Percentiles rank a stretch among this genome's conserved stretches.
phyloP scores from a whole-genome alignment of 2,797 vertebrate genomes.

The Tadarida brasiliensis region DNA sequence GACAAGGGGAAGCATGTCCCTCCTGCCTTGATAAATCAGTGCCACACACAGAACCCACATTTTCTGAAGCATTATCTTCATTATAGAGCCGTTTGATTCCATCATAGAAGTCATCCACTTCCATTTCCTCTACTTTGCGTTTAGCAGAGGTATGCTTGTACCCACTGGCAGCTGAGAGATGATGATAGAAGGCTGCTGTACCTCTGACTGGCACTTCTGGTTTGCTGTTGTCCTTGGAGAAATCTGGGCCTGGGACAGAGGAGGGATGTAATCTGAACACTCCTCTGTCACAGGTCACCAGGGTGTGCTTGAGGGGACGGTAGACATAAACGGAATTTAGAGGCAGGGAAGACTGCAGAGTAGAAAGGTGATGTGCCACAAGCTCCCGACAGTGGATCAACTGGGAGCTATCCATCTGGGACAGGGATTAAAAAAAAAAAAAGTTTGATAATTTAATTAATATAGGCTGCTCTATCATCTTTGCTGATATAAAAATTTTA shows the following conservation, averaged over 20 bases:
- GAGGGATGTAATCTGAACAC: conserved; percentile 87
- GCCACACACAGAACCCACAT: conserved; percentile 86
- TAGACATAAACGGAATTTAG: conserved; percentile 98
- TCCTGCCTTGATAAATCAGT: conserved; percentile 89
- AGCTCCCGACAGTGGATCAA: conserved; percentile 96
- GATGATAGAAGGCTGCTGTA: conserved; percentile 85
- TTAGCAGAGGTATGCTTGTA: conserved; percentile 94
- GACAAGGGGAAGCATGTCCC: conserved; percentile 93
- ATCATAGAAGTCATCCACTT: conserved; percentile 98
- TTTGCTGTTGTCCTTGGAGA: conserved; percentile 88
- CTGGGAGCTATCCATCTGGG: conserved; percentile 95
- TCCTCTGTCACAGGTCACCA: conserved; percentile 89
- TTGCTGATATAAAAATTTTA: neutral
- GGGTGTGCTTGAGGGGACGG: conserved; percentile 92
- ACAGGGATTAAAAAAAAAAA: neutral
- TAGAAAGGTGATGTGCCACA: conserved; percentile 94
- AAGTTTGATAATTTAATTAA: neutral
- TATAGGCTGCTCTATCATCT: neutral
- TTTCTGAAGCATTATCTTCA: conserved; percentile 90
- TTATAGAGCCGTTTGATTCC: conserved; percentile 98
- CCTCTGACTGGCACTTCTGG: conserved; percentile 88
- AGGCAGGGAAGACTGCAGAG: conserved; percentile 92
- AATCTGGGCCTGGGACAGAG: conserved; percentile 88
- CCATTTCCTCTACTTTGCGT: conserved; percentile 98
- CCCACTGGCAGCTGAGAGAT: conserved; percentile 86